Percentiles rank a stretch among this genome's conserved stretches.
These are phyloP conservation scores for Bos indicus DNA, from an alignment of 2,113 vertebrate genomes.

Conservation along the genomic window DNA sequence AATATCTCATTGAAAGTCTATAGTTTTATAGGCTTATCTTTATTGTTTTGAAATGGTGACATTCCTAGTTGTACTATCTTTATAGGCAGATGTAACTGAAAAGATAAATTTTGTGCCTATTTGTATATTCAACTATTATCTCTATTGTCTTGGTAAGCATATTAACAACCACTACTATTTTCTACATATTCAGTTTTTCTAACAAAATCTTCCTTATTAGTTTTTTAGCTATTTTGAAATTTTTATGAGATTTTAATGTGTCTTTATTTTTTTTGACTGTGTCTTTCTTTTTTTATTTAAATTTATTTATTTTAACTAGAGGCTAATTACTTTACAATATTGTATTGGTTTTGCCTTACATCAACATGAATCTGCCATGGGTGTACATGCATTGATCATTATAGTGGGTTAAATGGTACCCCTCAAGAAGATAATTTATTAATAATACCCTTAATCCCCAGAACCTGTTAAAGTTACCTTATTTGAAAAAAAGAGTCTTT, in stretches of 20 bases:
- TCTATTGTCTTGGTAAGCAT: not conserved
- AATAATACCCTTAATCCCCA: not conserved
- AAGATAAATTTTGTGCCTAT: not conserved
- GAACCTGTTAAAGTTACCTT: not conserved
- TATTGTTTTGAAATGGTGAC: constrained; percentile 7
- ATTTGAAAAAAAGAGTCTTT: not conserved
- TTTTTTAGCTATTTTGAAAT: not conserved
- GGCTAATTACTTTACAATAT: no score
- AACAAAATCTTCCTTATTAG: not conserved
- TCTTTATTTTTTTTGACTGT: not conserved
- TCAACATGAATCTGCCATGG: no score
- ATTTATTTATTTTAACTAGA: no score
- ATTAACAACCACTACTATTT: not conserved
- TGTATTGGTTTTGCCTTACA: no score
- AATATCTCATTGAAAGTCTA: not conserved
- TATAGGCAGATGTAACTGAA: not conserved
- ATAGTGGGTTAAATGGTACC: not conserved
- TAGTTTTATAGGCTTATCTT: constrained; percentile 17
- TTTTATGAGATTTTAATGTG: not conserved
- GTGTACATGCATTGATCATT: not conserved
- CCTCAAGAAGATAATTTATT: not conserved
- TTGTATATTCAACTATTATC: not conserved
- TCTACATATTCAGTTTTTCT: not conserved
- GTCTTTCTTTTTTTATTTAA: no score
- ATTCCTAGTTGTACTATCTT: not conserved